These are phyloP conservation scores for Noctua pronuba DNA, from an alignment of 2,888 invertebrate genomes.

Conservation along the genomic window DNA sequence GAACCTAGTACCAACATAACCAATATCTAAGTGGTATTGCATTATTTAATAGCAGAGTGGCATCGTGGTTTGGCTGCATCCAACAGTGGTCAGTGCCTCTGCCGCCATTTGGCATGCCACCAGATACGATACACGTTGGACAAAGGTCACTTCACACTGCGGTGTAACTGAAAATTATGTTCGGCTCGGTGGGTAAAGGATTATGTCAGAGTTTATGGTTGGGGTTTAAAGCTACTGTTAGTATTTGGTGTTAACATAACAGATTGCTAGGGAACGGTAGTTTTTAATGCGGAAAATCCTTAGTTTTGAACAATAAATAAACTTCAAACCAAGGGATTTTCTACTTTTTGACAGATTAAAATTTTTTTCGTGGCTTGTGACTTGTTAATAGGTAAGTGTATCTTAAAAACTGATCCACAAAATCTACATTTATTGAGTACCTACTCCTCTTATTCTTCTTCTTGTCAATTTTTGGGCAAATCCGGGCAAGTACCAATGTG, in stretches of 20 bases:
- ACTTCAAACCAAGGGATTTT: background rate
- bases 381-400: background rate
- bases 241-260: background rate
- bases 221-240: background rate
- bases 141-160: constrained; percentile 51
- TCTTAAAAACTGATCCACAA: background rate
- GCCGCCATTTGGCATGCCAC: constrained; percentile 59
- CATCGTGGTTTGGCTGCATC: constrained; percentile 55
- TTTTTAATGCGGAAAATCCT: background rate
- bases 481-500: no score
- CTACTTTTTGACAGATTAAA: background rate
- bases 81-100: constrained; percentile 37
- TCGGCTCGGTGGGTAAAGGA: constrained; percentile 6
- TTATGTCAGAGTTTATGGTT: constrained; percentile 17
- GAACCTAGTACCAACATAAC: background rate
- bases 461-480: no score
- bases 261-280: no score
- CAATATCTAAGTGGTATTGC: constrained; percentile 26
- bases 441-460: no score
- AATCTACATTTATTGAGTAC: no score
- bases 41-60: constrained; percentile 41
- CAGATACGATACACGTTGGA: constrained; percentile 45
- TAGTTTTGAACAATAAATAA: no score
- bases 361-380: background rate
- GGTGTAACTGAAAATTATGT: constrained; percentile 45